These are phyloP conservation scores for Diachasma alloeum DNA, from an alignment of 1,140 invertebrate genomes.

Conservation along the genomic window DNA sequence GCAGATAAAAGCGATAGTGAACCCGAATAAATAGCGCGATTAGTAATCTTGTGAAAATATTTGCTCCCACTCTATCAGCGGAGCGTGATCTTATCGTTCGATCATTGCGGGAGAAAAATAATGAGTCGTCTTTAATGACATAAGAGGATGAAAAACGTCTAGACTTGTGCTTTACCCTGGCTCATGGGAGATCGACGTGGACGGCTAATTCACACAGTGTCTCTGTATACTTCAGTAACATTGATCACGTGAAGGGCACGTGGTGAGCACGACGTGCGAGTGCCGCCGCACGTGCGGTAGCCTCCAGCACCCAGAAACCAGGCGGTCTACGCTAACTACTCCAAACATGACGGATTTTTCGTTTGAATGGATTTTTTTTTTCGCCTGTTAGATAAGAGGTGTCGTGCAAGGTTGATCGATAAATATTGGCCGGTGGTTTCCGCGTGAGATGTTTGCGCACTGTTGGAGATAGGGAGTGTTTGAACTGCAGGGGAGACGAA, in stretches of 20 bases:
- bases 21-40: too few species aligned
- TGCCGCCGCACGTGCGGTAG: slow-evolving; percentile 20
- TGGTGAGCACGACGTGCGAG: slow-evolving; percentile 16
- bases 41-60: too few species aligned
- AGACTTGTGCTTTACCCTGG: not conserved
- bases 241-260: slow-evolving; percentile 28
- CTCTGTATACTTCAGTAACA: not conserved
- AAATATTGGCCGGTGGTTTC: not conserved
- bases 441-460: not conserved
- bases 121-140: too few species aligned
- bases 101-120: too few species aligned
- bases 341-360: not conserved
- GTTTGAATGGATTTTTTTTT: not conserved
- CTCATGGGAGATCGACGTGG: not conserved
- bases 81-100: too few species aligned
- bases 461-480: not conserved
- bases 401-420: not conserved
- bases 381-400: not conserved
- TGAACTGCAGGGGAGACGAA: too few species aligned
- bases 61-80: too few species aligned
- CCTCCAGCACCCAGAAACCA: not conserved
- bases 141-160: too few species aligned
- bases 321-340: not conserved
- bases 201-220: not conserved
- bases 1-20: too few species aligned